Evolutionary conservation across 1,140 invertebrate species (phyloP), one percentile per base, ranked within the genome.

Genomic region (Manduca sexta): DNA sequence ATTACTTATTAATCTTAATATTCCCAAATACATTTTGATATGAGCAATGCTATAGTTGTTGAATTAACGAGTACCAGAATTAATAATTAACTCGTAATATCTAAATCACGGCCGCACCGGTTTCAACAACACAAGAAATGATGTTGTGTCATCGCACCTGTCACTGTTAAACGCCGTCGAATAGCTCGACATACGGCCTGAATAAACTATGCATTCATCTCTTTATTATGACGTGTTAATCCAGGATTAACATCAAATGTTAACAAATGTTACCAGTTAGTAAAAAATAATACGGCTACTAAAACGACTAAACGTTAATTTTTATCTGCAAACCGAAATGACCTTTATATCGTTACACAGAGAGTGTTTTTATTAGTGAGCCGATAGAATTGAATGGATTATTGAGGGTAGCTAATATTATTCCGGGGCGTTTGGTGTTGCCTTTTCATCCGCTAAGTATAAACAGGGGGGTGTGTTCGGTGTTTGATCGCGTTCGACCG

Each of bases 201-300:
- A 83, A 79, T 71, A 85, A 85, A 85, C 78, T 52, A 51, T 54
- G 69, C 56, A 80, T 81, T 82, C 81, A 85, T 83, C 76, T 75
- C 82, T 83, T 83, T 85, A 83, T 85, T 85, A 85, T 84, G 75
- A 84, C 75, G 82, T 85, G 82, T 82, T 84, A 84, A 83, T 83
- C 75, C 77, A 49, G 76, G 79, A 83, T 85, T 83, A 85, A 77
- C 79, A 79, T 75, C 76, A 82, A 85, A 85, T 85, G 79, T 85
- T 85, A 83, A 85, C 81, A 85, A 76, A 80, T 85, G 81, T 85
- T 83, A 77, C 79, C 71, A 76, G 77, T 84, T 81, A 81, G 60
- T 78, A 80, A 85, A 85, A 78, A 75, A 84, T 43, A 43, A 18
- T 29, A 43, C 26, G 26, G 14, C 21, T 21, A 43, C 26, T 35